Evolutionary conservation across 2,113 vertebrate species (phyloP), one percentile per base, ranked within the genome.

Genomic region (Poecile atricapillus): DNA sequence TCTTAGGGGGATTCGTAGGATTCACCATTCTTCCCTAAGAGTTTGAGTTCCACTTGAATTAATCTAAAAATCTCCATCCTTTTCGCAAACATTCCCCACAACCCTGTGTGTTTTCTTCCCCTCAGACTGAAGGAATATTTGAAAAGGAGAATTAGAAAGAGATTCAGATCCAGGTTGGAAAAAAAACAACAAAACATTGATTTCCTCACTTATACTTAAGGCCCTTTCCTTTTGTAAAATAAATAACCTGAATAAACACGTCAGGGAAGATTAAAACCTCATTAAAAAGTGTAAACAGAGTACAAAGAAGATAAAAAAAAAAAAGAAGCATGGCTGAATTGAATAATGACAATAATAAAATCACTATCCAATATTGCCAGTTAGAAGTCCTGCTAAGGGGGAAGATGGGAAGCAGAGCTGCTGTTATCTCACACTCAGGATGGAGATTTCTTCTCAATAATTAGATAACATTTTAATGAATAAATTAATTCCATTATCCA

Each of bases 251-350:
- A 95, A 92, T 96, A 97, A 97, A 97, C 77, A 91, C 39, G 74
- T 94, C 95, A 95, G 63, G 59, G 67, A 94, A 96, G 94, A 97
- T 97, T 96, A 96, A 96, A 97, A 97, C 94, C 92, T 96, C 94
- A 96, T 97, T 95, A 95, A 96, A 92, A 96, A 90, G 83, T 91
- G 96, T 95, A 97, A 96, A 97, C 86, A 92, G 93, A 89, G 88
- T 76, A 92, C 64, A 56, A 83, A 92, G 68, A n/a, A 65, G 67
- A 50, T 25, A 7, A 62, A 76, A 78, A 63, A 84, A 39, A 39
- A 19, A 41, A 10, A 75, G 16, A n/a, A 78, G 47, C 83, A 63
- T 46, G 55, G 22, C 73, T 89, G 92, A 76, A 87, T 75, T 94
- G 88, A 92, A 77, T 94, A 92, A 93, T 87, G 68, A 37, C 68